phyloP scores from a whole-genome alignment of 2,113 vertebrate species.

The Speoplatyrhinus poulsoni region DNA sequence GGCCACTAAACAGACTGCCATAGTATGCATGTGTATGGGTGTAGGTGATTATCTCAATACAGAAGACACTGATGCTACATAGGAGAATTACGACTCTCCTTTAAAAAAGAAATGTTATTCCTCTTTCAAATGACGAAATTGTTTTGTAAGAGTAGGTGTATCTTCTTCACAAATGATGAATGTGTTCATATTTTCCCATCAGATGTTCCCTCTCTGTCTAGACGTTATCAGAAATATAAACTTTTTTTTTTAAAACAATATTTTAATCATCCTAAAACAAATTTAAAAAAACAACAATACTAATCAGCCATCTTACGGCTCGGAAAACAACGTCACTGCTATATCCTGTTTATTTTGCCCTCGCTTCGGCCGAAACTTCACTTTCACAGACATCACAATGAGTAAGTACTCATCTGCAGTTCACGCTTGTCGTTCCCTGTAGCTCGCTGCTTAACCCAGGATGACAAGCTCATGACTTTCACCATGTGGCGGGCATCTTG shows the following conservation, averaged over 20 bases:
- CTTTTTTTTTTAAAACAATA: constrained; percentile 13
- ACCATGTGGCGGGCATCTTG: constrained; percentile 40
- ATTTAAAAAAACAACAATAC: constrained; percentile 24
- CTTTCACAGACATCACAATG: constrained; percentile 33
- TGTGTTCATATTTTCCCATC: constrained; percentile 72
- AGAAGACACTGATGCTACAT: too few species aligned
- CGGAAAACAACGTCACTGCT: constrained; percentile 72
- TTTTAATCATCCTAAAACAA: constrained; percentile 50
- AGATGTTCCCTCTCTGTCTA: constrained; percentile 41
- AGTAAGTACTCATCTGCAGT: constrained; percentile 66
- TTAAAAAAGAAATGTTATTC: not conserved
- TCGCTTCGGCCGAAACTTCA: constrained; percentile 48
- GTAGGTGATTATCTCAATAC: too few species aligned
- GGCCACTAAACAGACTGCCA: too few species aligned
- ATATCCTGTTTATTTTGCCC: constrained; percentile 72
- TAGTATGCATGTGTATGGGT: too few species aligned
- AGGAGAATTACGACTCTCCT: not conserved
- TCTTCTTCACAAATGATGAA: constrained; percentile 2
- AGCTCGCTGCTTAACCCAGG: constrained; percentile 45
- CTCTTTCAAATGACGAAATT: not conserved
- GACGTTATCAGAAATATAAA: constrained; percentile 64
- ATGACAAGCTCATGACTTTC: constrained; percentile 69
- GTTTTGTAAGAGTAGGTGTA: constrained; percentile 5
- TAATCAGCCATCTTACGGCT: constrained; percentile 44
- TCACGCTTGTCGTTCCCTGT: constrained; percentile 68